These are phyloP conservation scores for Diprion similis DNA, from an alignment of 1,140 invertebrate genomes.

Conservation along the genomic window DNA sequence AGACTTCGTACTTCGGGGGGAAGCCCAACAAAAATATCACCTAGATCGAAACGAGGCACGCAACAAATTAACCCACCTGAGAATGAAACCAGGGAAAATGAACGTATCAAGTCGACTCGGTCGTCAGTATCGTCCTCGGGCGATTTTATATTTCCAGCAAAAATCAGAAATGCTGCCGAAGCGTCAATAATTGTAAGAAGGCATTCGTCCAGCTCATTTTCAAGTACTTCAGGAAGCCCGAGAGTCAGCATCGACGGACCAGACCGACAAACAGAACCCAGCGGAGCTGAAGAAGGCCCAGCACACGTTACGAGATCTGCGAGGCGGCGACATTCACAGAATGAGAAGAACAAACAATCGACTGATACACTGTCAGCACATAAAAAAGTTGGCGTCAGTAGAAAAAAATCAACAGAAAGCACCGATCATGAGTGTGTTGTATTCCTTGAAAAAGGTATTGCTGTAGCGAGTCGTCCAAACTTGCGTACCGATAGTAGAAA, in stretches of 20 bases:
- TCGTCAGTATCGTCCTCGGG: slow-evolving; percentile 57
- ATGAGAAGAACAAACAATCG: slow-evolving; percentile 30
- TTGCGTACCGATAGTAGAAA: slow-evolving; percentile 32
- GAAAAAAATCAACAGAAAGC: slow-evolving; percentile 31
- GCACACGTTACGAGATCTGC: slow-evolving; percentile 37
- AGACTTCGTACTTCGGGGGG: slow-evolving; percentile 51
- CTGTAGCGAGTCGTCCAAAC: slow-evolving; percentile 23
- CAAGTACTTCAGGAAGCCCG: slow-evolving; percentile 70
- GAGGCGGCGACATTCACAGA: slow-evolving; percentile 34
- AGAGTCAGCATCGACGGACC: slow-evolving; percentile 49
- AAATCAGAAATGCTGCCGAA: slow-evolving; percentile 67
- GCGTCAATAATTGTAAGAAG: slow-evolving; percentile 81
- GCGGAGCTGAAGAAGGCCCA: slow-evolving; percentile 26
- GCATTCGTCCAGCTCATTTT: slow-evolving; percentile 83
- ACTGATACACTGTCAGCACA: slow-evolving; percentile 20
- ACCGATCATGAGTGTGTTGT: slow-evolving; percentile 35
- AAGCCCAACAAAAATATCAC: slow-evolving; percentile 37
- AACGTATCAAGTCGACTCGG: slow-evolving; percentile 51
- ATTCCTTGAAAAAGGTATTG: slow-evolving; percentile 42
- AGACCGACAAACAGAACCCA: slow-evolving; percentile 29
- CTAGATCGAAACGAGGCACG: slow-evolving; percentile 61
- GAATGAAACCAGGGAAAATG: slow-evolving; percentile 56
- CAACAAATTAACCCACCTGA: slow-evolving; percentile 46
- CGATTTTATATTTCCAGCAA: slow-evolving; percentile 67
- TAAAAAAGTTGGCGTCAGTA: slow-evolving; percentile 35